phyloP scores from a whole-genome alignment of 2,888 invertebrate species.

The Ptycholaimellus sp. region DNA sequence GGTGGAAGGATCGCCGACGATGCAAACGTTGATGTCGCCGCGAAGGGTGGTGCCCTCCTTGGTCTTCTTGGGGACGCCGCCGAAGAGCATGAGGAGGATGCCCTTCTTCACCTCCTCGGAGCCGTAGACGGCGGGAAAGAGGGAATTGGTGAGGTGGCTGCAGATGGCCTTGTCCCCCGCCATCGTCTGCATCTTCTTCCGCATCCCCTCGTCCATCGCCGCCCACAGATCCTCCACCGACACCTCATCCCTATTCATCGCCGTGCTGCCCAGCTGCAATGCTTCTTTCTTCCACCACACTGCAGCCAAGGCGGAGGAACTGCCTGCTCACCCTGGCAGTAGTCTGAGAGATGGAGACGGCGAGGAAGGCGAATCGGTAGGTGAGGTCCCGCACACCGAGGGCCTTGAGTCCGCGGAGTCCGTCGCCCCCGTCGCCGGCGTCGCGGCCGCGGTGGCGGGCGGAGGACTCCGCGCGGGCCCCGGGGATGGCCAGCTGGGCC shows the following conservation, averaged over 20 bases:
- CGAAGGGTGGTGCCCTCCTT: slow-evolving; percentile 66
- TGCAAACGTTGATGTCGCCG: slow-evolving; percentile 87
- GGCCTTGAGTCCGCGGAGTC: slow-evolving; percentile 59
- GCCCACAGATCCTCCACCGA: slow-evolving; percentile 72
- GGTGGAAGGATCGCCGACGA: slow-evolving; percentile 94
- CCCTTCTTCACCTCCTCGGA: slow-evolving; percentile 45
- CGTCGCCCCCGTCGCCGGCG: slow-evolving; percentile 43
- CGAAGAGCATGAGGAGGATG: slow-evolving; percentile 75
- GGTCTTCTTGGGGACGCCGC: slow-evolving; percentile 83
- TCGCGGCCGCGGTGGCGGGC: slow-evolving; percentile 41
- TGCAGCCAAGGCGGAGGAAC: neutral
- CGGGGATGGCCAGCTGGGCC: slow-evolving; percentile 56
- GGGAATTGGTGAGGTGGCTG: slow-evolving; percentile 58
- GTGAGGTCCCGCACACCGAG: slow-evolving; percentile 61
- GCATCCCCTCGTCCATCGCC: slow-evolving; percentile 48
- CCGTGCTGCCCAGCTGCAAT: slow-evolving; percentile 51
- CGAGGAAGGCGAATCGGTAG: slow-evolving; percentile 70
- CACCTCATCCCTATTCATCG: slow-evolving; percentile 57
- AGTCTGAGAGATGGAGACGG: slow-evolving; percentile 66
- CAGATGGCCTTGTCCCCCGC: slow-evolving; percentile 69
- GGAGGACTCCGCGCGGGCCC: slow-evolving; percentile 47
- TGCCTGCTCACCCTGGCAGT: slow-evolving; percentile 47
- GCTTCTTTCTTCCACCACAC: neutral
- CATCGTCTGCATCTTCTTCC: slow-evolving; percentile 71
- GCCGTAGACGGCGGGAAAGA: slow-evolving; percentile 84